Percentiles rank a stretch among this genome's conserved stretches.
Evolutionary conservation across 2,113 vertebrate species (phyloP).

Genomic region (Acrocephalus arundinaceus): DNA sequence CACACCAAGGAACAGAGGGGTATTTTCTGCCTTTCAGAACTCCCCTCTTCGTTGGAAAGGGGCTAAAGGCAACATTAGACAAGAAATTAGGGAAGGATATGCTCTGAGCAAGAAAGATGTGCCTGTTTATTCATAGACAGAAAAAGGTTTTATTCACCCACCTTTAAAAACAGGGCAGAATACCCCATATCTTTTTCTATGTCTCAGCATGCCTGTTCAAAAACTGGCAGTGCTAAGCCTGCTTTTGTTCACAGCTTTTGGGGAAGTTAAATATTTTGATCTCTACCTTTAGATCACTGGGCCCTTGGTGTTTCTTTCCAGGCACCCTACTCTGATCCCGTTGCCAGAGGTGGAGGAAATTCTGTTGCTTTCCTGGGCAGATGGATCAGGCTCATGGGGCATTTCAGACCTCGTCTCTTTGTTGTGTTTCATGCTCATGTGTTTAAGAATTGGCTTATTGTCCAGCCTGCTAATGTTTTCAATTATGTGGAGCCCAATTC

Average conservation of each 20-base stretch:
- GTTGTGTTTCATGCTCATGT: not conserved
- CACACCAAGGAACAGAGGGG: rapidly evolving
- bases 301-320: not conserved
- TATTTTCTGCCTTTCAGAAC: not conserved
- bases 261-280: not conserved
- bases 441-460: constrained; percentile 41
- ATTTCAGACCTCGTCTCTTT: not conserved
- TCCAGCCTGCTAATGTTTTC: constrained; percentile 47
- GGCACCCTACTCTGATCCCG: not conserved
- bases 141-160: not conserved
- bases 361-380: not conserved
- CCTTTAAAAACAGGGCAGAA: not conserved
- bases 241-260: not conserved
- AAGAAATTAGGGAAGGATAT: not conserved
- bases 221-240: not conserved
- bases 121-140: not conserved
- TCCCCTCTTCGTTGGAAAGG: not conserved
- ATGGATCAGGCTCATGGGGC: not conserved
- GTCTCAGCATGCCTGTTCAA: not conserved
- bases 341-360: not conserved
- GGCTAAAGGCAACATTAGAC: not conserved
- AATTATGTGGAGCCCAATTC: constrained; percentile 40
- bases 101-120: not conserved
- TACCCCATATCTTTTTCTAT: not conserved
- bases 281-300: not conserved